Conservation (phyloP, 2,797 vertebrate species). For the Sternarchorhynchus goeldii region DNA sequence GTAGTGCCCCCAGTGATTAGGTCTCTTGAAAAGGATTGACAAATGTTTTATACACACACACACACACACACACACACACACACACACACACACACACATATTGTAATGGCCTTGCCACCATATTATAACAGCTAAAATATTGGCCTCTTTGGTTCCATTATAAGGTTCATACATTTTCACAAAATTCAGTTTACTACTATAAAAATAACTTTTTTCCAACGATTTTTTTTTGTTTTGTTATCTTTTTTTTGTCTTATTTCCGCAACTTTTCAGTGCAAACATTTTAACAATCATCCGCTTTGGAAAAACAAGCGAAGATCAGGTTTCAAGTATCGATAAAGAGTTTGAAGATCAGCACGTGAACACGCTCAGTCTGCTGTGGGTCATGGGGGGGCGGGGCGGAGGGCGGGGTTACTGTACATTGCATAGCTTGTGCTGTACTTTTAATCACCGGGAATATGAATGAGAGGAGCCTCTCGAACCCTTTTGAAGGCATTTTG, state of each 20-base stretch:
- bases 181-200: conserved; percentile 94
- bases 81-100: conserved; percentile 76
- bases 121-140: conserved; percentile 87
- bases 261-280: conserved; percentile 99
- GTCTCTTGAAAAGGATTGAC: conserved; percentile 83
- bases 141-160: conserved; percentile 99
- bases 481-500: conserved; percentile 91
- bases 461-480: conserved; percentile 79
- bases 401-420: conserved; percentile 90
- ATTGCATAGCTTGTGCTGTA: conserved; percentile 98
- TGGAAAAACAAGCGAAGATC: conserved; percentile 97
- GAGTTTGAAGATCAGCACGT: conserved; percentile 83
- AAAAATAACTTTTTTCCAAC: conserved; percentile 98
- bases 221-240: conserved; percentile 67
- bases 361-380: conserved; percentile 82
- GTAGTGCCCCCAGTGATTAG: conserved; percentile 90
- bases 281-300: conserved; percentile 98
- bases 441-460: conserved; percentile 84
- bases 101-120: conserved; percentile 84
- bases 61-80: conserved; percentile 76
- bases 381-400: conserved; percentile 74
- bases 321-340: conserved; percentile 99
- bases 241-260: conserved; percentile 82
- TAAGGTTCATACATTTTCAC: conserved; percentile 96
- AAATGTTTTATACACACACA: conserved; percentile 81